Evolutionary conservation across 2,888 invertebrate genomes (phyloP).

Genomic region (Sarcophaga variegata): DNA sequence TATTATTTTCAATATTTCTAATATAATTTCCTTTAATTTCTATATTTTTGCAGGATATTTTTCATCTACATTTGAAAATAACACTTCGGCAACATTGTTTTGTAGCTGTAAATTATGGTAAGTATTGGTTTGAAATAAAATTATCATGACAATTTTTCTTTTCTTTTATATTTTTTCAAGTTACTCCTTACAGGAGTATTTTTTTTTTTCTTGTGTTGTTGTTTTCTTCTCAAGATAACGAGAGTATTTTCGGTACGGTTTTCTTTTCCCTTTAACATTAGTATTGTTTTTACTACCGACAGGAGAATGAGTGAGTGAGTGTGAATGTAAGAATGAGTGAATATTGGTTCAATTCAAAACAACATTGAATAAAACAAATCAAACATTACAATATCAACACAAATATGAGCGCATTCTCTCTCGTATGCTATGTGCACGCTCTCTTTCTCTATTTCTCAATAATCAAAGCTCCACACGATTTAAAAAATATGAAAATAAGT

Average conservation of each 20-base stretch:
- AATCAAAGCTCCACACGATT: not conserved
- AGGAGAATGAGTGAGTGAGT: not conserved
- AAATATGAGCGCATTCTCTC: conserved; percentile 62
- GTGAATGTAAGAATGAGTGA: conserved; percentile 46
- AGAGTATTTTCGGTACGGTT: not conserved
- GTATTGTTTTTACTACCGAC: not conserved
- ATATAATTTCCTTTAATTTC: no score
- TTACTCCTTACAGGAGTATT: conserved; percentile 55
- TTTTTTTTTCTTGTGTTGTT: not conserved
- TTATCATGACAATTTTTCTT: conserved; percentile 66
- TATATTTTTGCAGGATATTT: not conserved
- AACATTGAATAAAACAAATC: conserved; percentile 66
- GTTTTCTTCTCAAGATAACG: not conserved
- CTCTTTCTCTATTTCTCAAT: conserved; percentile 52
- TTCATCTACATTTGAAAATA: not conserved
- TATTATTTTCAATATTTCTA: no score
- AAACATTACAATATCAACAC: conserved; percentile 61
- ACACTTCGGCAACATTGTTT: not conserved
- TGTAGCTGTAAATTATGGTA: conserved; percentile 51
- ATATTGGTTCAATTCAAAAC: conserved; percentile 35
- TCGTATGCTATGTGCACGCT: not conserved
- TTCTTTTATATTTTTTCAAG: conserved; percentile 11
- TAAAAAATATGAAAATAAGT: conserved; percentile 3
- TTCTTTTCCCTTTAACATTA: not conserved
- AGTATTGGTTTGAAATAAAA: conserved; percentile 70